Evolutionary conservation across 2,113 vertebrate species (phyloP), one percentile per base, ranked within the genome.

Genomic region (Nestor notabilis): DNA sequence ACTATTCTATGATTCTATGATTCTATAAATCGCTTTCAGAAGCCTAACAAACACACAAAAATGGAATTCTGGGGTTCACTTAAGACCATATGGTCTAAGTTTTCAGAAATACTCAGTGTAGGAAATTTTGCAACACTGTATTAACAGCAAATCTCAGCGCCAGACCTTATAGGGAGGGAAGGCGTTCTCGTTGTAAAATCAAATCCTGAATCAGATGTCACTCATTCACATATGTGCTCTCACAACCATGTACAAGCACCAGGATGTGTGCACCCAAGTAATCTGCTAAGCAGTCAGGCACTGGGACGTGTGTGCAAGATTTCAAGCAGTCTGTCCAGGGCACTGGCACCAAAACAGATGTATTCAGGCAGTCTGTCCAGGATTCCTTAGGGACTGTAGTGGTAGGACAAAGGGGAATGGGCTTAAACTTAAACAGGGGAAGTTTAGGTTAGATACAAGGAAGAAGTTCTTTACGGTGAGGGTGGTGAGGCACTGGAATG

Each of bases 221-320:
- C 46, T 83, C 25, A 50, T 47, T 88, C 68, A 69, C 11, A 31
- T 13, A 58, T 0, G 7, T 0, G 0, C 31, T 23, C 49, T 70
- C 20, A 25, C 33, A 52, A 7, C n/a, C 18, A 52, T 2, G 1
- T n/a, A n/a, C n/a, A 56, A 56, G 35, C 31, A 56, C 13, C 10
- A 35, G 37, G 43, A 46, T 69, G 29, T 33, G 37, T 37, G 60
- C 60, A 60, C 28, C 46, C 79, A 74, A 47, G 52, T 39, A 78
- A 19, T n/a, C 44, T 33, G 17, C 25, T 47, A 9, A 70, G 84
- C 39, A 33, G 29, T 41, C 39, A 74, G 53, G 55, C 37, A 21
- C 18, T 56, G 41, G 16, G 31, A 58, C 2, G 1, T 9, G 11
- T 3, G 53, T 71, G n/a, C 29, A 65, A 58, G 21, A 10, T 10